These are phyloP conservation scores for Wasmannia auropunctata DNA, from an alignment of 1,140 invertebrate species.

Conservation along the genomic window DNA sequence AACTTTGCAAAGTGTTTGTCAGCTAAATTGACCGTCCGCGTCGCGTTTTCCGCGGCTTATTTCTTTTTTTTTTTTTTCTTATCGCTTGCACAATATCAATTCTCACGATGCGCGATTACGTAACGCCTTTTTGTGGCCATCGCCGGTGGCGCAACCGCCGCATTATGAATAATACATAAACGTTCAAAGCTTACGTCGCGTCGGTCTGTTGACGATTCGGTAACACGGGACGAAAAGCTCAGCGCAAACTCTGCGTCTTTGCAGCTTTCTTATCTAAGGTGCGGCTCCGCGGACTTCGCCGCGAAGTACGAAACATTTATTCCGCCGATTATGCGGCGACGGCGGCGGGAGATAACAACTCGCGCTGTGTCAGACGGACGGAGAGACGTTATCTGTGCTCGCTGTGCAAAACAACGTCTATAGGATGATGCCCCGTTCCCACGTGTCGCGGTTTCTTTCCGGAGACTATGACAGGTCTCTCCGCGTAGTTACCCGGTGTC, in stretches of 20 bases:
- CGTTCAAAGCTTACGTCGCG: slow-evolving; percentile 11
- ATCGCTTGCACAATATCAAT: slow-evolving; percentile 28
- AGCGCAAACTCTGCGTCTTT: not conserved
- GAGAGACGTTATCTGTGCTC: slow-evolving; percentile 26
- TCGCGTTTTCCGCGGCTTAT: not conserved
- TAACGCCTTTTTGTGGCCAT: slow-evolving; percentile 13
- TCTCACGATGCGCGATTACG: slow-evolving; percentile 10
- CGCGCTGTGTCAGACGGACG: slow-evolving; percentile 1
- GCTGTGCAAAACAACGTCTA: slow-evolving; percentile 31
- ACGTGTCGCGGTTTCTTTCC: slow-evolving; percentile 1
- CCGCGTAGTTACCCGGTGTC: not conserved
- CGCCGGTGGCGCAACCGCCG: not conserved
- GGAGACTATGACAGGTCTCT: not conserved
- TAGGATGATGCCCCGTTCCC: not conserved
- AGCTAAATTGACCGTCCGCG: not conserved
- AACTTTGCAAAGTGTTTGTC: not conserved
- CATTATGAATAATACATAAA: slow-evolving; percentile 52
- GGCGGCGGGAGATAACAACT: slow-evolving; percentile 32
- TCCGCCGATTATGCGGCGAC: slow-evolving; percentile 31
- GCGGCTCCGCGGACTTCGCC: not conserved
- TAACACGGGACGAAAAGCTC: slow-evolving; percentile 22
- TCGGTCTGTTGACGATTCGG: slow-evolving; percentile 35
- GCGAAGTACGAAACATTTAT: slow-evolving; percentile 49
- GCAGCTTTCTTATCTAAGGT: slow-evolving; percentile 19
- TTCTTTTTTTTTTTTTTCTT: not conserved